These are phyloP conservation scores for Mastomys coucha DNA, from an alignment of 2,113 vertebrate genomes.

Conservation along the genomic window DNA sequence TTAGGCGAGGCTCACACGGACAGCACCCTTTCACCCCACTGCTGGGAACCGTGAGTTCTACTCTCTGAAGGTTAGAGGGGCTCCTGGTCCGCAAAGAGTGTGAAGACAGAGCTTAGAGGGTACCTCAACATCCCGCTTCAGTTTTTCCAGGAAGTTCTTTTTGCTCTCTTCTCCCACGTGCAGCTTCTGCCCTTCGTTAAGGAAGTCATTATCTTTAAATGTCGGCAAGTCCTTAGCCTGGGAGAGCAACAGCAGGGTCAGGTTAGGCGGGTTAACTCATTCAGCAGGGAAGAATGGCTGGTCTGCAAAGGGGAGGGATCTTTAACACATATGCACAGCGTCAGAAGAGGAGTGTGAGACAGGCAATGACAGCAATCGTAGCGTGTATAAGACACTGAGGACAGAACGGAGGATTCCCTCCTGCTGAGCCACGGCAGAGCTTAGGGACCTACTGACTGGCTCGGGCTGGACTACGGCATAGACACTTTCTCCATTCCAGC, in stretches of 20 bases:
- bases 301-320: background rate
- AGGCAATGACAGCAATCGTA: background rate
- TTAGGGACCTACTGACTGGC: background rate
- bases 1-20: background rate
- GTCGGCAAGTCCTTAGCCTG: conserved; percentile 98
- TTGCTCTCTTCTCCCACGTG: conserved; percentile 96
- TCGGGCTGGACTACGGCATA: too few species aligned
- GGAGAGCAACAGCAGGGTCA: conserved; percentile 3
- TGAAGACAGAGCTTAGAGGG: conserved; percentile 49
- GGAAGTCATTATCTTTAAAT: conserved; percentile 97
- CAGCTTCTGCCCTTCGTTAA: conserved; percentile 96
- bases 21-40: background rate
- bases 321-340: background rate
- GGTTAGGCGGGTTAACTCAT: background rate
- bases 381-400: rapidly evolving
- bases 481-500: background rate
- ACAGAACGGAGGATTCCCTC: background rate
- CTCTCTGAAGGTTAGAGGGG: background rate
- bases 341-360: background rate
- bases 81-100: background rate
- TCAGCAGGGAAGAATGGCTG: background rate
- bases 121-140: conserved; percentile 97
- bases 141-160: conserved; percentile 96
- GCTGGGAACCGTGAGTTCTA: background rate
- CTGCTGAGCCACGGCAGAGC: background rate